Evolutionary conservation across 2,797 vertebrate species (phyloP), one percentile per base, ranked within the genome.

Genomic region (Pipistrellus pygmaeus): DNA sequence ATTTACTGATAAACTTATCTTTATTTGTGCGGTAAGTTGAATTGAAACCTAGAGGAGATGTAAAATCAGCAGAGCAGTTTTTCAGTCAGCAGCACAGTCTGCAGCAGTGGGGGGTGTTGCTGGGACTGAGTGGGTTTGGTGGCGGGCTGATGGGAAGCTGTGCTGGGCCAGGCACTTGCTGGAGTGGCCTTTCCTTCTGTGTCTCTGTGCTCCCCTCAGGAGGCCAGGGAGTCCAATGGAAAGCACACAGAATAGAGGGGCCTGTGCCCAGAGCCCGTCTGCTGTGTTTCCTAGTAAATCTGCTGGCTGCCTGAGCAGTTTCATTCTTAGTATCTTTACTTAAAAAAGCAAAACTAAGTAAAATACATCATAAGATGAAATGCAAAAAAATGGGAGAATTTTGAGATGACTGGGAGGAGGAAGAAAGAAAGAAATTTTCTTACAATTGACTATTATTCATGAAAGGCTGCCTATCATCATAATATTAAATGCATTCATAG

Each of bases 61-160:
- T 64, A 57, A 90, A 94, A 86, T 62, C 89, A 69, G 51, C 9
- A 41, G 48, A 90, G 84, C 38, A 66, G 73, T 82, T 90, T 92
- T 57, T 41, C 8, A 53, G 78, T 72, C 14, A 66, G 73, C 18
- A 72, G n/a, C 72, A 55, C 0, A 62, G 32, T 57, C 68, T 44
- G 3, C 77, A 86, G 85, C 76, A 91, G 62, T 57, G 77, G 76
- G 48, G n/a, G 18, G 5, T 95, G 18, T 60, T 81, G 8, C 51
- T 72, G 30, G 46, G 75, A 86, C 68, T 76, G 71, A 91, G 55
- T 8, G 18, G 82, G 51, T 60, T 75, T 77, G 81, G 25, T 93
- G 55, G n/a, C 64, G 73, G 17, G 10, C 69, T 69, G 60, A 85
- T 20, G 66, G 68, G 77, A 88, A 83, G 8, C 68, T 60, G 93